phyloP scores from a whole-genome alignment of 2,797 vertebrate genomes.

The Prionace glauca region DNA sequence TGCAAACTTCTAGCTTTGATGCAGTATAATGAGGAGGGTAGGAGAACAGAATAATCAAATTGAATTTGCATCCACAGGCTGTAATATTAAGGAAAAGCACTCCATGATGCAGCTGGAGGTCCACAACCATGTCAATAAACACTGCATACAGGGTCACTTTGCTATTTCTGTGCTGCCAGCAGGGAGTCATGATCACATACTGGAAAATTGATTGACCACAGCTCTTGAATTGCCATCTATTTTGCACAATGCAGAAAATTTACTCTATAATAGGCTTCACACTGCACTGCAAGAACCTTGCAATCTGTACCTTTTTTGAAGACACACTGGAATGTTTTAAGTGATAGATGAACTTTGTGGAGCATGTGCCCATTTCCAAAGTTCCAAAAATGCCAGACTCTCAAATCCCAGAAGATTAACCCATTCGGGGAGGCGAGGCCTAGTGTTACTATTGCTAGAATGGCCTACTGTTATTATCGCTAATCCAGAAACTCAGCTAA shows the following conservation, averaged over 20 bases:
- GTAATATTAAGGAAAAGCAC: background rate
- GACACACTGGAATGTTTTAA: background rate
- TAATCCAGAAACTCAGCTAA: no score
- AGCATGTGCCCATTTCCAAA: background rate
- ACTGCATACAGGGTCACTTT: background rate
- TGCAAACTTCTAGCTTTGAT: conserved; percentile 45
- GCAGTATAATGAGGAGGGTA: conserved; percentile 20
- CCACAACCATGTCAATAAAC: background rate
- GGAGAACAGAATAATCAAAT: background rate
- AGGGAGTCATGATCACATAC: background rate
- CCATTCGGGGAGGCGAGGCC: background rate
- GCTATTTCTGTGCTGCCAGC: background rate
- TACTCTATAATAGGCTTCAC: background rate
- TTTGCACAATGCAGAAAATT: background rate
- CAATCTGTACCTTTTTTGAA: background rate
- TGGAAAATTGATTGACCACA: background rate
- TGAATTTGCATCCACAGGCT: background rate
- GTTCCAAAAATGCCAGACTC: background rate
- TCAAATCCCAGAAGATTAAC: background rate
- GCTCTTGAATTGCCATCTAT: background rate
- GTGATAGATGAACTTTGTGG: background rate
- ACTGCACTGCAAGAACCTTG: background rate
- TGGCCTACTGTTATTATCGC: no score
- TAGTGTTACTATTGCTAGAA: no score
- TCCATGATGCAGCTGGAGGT: background rate